Percentiles rank a stretch among this genome's conserved stretches.
Conservation (phyloP, 2,113 vertebrate species). For the Diphyllodes magnificus region DNA sequence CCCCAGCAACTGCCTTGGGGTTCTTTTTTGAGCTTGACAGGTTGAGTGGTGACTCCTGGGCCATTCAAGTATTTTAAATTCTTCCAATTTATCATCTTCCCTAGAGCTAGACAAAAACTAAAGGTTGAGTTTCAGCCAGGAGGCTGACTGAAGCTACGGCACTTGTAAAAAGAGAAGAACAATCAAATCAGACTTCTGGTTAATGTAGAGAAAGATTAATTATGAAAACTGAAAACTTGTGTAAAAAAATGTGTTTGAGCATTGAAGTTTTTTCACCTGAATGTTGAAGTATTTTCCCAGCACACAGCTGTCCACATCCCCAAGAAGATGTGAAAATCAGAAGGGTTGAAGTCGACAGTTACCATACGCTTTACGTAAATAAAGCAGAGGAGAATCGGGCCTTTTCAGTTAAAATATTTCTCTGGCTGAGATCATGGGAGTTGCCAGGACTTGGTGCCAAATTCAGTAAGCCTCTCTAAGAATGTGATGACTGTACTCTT, state of each 20-base stretch:
- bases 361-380: neutral
- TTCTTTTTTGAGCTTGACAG: neutral
- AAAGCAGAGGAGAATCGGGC: constrained; percentile 2
- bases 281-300: neutral
- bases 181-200: neutral
- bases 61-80: constrained; percentile 3
- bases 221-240: neutral
- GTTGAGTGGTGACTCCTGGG: neutral
- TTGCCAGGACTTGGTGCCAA: constrained; percentile 18
- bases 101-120: neutral
- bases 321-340: neutral
- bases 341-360: neutral
- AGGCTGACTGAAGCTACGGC: neutral
- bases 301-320: neutral
- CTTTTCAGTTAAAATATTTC: neutral
- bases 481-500: constrained; percentile 31
- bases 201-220: neutral
- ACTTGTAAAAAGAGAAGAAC: neutral
- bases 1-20: neutral
- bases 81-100: neutral
- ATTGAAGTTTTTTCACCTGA: neutral
- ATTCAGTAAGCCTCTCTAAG: neutral
- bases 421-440: neutral
- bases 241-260: neutral
- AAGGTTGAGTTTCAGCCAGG: neutral